These are phyloP conservation scores for Phymanthus crucifer DNA, from an alignment of 92 coral and sea anemone genomes.

Conservation along the genomic window DNA sequence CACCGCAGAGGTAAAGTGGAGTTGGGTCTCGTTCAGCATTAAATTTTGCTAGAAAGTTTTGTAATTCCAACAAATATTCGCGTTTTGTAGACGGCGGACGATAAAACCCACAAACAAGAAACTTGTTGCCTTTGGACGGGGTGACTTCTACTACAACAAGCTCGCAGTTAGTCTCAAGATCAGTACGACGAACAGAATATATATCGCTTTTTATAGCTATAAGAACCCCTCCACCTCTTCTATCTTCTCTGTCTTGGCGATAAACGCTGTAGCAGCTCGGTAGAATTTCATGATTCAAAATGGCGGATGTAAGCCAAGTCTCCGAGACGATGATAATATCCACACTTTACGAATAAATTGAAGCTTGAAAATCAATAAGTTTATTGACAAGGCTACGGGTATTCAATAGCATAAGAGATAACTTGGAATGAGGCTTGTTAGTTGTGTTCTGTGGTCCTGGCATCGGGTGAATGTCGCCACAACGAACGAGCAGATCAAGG, in stretches of 20 bases:
- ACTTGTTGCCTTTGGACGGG: constrained; percentile 33
- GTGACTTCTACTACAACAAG: constrained; percentile 42
- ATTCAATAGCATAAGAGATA: constrained; percentile 24
- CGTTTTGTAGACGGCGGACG: constrained; percentile 51
- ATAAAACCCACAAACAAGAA: constrained; percentile 44
- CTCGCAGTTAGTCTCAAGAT: constrained; percentile 44
- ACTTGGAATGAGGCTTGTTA: constrained; percentile 11
- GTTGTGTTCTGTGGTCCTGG: constrained; percentile 23
- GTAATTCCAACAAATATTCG: constrained; percentile 44
- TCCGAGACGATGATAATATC: constrained; percentile 32
- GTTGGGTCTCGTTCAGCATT: constrained; percentile 32
- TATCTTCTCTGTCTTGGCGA: constrained; percentile 37
- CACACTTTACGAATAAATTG: constrained; percentile 20
- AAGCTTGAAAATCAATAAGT: constrained; percentile 35
- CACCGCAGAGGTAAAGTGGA: constrained; percentile 48
- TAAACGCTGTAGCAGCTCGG: constrained; percentile 36
- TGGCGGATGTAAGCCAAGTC: constrained; percentile 32
- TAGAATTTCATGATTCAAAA: constrained; percentile 39
- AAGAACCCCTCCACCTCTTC: constrained; percentile 51
- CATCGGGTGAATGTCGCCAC: constrained; percentile 34
- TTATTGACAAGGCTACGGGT: constrained; percentile 33
- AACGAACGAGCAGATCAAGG: constrained; percentile 19
- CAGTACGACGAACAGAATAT: constrained; percentile 30
- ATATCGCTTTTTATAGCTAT: constrained; percentile 35
- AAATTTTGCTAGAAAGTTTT: constrained; percentile 30